Conservation (phyloP, 2,113 vertebrate genomes). For the Chloebia gouldiae region DNA sequence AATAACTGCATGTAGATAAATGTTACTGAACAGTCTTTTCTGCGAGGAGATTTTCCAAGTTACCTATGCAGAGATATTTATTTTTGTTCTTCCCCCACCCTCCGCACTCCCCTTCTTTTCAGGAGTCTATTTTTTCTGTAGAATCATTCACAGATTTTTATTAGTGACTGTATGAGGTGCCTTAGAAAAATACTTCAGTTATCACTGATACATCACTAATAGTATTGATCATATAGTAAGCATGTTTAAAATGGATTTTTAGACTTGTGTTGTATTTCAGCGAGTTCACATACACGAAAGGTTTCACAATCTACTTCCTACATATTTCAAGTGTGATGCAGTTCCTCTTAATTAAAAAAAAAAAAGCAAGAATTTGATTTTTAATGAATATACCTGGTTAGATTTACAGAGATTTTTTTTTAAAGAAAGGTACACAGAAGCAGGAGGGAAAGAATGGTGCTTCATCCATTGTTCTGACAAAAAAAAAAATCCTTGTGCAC, state of each 20-base stretch:
- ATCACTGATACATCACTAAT: background rate
- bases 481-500: background rate
- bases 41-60: background rate
- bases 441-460: background rate
- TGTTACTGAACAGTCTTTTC: rapidly evolving
- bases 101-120: background rate
- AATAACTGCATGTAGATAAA: background rate
- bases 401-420: background rate
- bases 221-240: background rate
- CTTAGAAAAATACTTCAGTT: background rate
- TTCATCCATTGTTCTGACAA: background rate
- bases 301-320: background rate
- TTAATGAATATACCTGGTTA: background rate
- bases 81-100: background rate
- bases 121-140: background rate
- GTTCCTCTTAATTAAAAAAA: background rate
- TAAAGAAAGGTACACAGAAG: background rate
- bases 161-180: background rate
- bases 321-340: background rate
- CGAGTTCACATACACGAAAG: background rate
- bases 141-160: background rate
- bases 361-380: background rate
- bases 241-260: background rate
- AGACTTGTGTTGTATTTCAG: background rate
- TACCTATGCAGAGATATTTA: background rate